Conservation (phyloP, 2,888 invertebrate genomes). For the Atrina japonica region DNA sequence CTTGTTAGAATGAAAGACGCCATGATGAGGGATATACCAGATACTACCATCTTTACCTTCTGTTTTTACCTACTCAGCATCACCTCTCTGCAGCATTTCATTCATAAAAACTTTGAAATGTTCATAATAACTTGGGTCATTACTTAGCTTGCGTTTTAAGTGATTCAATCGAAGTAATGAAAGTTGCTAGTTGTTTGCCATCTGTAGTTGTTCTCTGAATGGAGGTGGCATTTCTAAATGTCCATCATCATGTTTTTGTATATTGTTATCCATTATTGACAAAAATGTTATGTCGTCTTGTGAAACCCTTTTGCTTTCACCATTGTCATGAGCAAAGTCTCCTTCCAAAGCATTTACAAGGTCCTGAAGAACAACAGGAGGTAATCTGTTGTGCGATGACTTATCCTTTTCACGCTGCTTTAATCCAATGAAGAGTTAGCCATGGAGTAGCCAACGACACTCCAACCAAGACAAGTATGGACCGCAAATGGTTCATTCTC, state of each 20-base stretch:
- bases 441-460: slow-evolving; percentile 42
- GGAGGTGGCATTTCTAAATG: slow-evolving; percentile 43
- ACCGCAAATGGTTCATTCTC: slow-evolving; percentile 45
- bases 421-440: not conserved
- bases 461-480: slow-evolving; percentile 48
- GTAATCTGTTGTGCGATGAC: slow-evolving; percentile 28
- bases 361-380: slow-evolving; percentile 24
- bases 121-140: slow-evolving; percentile 23
- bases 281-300: slow-evolving; percentile 38
- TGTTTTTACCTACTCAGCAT: slow-evolving; percentile 20
- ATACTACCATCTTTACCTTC: not conserved
- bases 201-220: slow-evolving; percentile 32
- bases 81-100: slow-evolving; percentile 23
- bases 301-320: slow-evolving; percentile 9
- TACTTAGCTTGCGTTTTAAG: slow-evolving; percentile 18
- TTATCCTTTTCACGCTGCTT: not conserved
- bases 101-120: slow-evolving; percentile 38
- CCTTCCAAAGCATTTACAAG: slow-evolving; percentile 35
- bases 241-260: slow-evolving; percentile 16
- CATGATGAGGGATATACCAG: slow-evolving; percentile 41
- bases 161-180: slow-evolving; percentile 27
- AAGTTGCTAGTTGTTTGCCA: slow-evolving; percentile 35
- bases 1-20: slow-evolving; percentile 15
- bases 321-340: slow-evolving; percentile 38
- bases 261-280: slow-evolving; percentile 8